These are phyloP conservation scores for Acronicta leporina DNA, from an alignment of 2,888 invertebrate species.

Conservation along the genomic window DNA sequence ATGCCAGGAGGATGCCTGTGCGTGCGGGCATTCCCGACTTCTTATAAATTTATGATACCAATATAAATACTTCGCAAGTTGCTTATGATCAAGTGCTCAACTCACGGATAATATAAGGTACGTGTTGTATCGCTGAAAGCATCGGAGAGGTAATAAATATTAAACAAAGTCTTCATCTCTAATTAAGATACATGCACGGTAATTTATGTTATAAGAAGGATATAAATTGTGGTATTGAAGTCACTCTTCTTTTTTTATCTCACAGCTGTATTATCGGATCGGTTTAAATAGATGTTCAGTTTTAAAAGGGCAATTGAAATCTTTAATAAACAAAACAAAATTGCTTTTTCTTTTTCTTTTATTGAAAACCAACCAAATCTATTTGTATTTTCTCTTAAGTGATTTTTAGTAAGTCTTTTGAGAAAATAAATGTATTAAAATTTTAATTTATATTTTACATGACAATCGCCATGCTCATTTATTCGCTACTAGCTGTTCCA, in stretches of 20 bases:
- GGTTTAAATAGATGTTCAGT: neutral
- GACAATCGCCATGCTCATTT: too few relatives aligned
- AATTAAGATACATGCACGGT: slow-evolving; percentile 42
- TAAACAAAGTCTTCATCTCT: slow-evolving; percentile 37
- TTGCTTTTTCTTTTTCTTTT: too few relatives aligned
- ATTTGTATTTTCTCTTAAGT: too few relatives aligned
- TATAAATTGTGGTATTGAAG: slow-evolving; percentile 38
- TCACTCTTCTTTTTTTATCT: slow-evolving; percentile 25
- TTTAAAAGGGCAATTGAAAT: neutral
- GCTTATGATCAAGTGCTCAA: slow-evolving; percentile 68
- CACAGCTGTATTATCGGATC: neutral
- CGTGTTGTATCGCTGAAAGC: slow-evolving; percentile 47
- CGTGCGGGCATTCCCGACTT: slow-evolving; percentile 74
- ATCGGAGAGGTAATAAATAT: slow-evolving; percentile 49
- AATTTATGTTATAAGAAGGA: slow-evolving; percentile 32
- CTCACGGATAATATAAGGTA: slow-evolving; percentile 54
- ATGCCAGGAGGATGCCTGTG: slow-evolving; percentile 69
- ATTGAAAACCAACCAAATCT: too few relatives aligned
- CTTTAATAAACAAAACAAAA: too few relatives aligned
- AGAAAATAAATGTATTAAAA: too few relatives aligned
- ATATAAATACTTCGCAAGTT: slow-evolving; percentile 82
- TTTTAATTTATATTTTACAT: too few relatives aligned
- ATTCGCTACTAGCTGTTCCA: too few relatives aligned
- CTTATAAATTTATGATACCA: slow-evolving; percentile 84
- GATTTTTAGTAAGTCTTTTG: too few relatives aligned